Evolutionary conservation across 2,888 invertebrate species (phyloP), one percentile per base, ranked within the genome.

Genomic region (Apotomis betuletana): DNA sequence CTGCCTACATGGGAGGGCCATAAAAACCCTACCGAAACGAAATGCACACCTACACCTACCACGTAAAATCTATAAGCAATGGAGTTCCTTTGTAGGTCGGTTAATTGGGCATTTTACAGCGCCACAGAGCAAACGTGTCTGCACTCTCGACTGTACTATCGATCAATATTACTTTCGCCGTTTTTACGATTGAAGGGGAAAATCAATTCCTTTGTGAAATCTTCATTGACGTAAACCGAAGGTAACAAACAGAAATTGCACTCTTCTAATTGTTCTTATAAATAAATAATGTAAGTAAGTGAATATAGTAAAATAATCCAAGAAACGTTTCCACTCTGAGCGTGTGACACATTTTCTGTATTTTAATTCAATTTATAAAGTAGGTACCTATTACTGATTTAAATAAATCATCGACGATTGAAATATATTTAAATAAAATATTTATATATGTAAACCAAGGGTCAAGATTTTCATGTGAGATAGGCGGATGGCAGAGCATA

Each of bases 1-100:
- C 79, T 80, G 78, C 85, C 91, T 84, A 86, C 91, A 89, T 90
- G 92, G 92, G 91, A 89, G 91, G 92, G 87, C 90, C 84, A 88
- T 89, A 90, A 90, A 90, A 86, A 87, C 81, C 80, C 81, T 79
- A 79, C 81, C 82, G 75, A 84, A 84, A 82, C 79, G 88, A 78
- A 78, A 75, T 73, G 77, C 68, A 69, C 70, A 62, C 67, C 72
- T 58, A 73, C 69, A 74, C 60, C 69, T 58, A 74, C 63, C 69
- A 41, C 69, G 27, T 55, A 74, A 52, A 63, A 69, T 46, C 54
- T 75, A 74, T 77, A 75, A 75, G 75, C 75, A 76, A 51, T 73
- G 59, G 63, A 63, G 69, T 63, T 59, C 69, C 71, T 74, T 72
- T 70, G 75, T 69, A 79, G 77, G 73, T 70, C 75, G 77, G 76